Conservation (phyloP, 53 echinoderm and acorn worm species). For the Zoroaster sp. region DNA sequence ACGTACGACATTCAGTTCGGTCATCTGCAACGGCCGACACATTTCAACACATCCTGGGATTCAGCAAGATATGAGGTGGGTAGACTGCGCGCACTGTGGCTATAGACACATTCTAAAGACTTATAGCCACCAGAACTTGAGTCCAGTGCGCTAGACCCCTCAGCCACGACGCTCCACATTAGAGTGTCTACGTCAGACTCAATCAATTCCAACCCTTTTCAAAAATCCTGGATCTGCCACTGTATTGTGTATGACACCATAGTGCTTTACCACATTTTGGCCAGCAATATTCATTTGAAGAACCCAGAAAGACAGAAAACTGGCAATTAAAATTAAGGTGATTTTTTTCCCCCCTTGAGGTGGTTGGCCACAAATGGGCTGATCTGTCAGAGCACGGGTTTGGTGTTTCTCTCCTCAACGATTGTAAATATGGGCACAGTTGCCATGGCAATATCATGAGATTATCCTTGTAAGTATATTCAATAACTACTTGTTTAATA, state of each 20-base stretch:
- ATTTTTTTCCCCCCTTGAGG: conserved; percentile 42
- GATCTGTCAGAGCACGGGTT: conserved; percentile 86
- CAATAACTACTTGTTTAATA: too few relatives aligned
- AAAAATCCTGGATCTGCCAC: too few relatives aligned
- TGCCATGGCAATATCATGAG: conserved; percentile 72
- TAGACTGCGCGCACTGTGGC: background rate
- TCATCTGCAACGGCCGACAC: conserved; percentile 84
- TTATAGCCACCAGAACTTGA: too few relatives aligned
- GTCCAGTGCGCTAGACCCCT: background rate
- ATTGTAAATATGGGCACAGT: conserved; percentile 93
- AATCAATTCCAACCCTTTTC: too few relatives aligned
- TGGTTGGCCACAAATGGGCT: conserved; percentile 93
- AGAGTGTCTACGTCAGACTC: too few relatives aligned
- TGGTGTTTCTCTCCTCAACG: conserved; percentile 87
- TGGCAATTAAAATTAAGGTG: background rate
- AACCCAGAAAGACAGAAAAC: too few relatives aligned
- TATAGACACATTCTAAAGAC: background rate
- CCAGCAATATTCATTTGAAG: too few relatives aligned
- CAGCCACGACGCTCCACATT: background rate
- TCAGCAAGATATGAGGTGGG: conserved; percentile 89
- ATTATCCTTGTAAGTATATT: conserved; percentile 86
- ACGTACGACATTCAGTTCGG: conserved; percentile 95
- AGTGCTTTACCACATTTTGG: too few relatives aligned
- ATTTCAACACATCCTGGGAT: conserved; percentile 96
- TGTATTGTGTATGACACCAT: too few relatives aligned